phyloP scores from a whole-genome alignment of 2,888 invertebrate species.

The Acronicta psi region DNA sequence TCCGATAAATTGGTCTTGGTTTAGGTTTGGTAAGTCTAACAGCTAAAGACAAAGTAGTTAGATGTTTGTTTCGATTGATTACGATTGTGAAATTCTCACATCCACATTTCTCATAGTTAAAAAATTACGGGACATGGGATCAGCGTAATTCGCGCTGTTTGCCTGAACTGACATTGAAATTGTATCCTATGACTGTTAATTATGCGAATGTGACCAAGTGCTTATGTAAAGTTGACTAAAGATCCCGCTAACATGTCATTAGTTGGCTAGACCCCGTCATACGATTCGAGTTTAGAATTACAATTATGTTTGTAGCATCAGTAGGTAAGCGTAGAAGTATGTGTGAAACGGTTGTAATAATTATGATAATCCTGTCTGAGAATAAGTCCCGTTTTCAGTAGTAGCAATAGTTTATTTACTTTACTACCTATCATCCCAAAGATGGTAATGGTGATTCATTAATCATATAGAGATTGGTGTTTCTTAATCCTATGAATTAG shows the following conservation, averaged over 20 bases:
- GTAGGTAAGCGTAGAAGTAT: constrained; percentile 24
- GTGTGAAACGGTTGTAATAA: constrained; percentile 16
- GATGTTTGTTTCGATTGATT: too few relatives aligned
- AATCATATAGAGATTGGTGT: too few relatives aligned
- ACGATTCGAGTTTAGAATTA: constrained; percentile 50
- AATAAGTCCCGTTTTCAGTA: neutral
- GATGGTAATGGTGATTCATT: too few relatives aligned
- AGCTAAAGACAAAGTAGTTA: too few relatives aligned
- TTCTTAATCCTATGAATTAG: too few relatives aligned
- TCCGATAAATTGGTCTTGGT: too few relatives aligned
- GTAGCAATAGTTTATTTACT: neutral
- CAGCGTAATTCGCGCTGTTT: neutral
- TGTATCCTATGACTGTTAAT: constrained; percentile 28
- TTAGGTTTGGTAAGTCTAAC: too few relatives aligned
- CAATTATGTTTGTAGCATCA: constrained; percentile 26
- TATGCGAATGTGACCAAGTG: constrained; percentile 44
- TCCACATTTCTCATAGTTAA: too few relatives aligned
- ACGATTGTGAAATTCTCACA: too few relatives aligned
- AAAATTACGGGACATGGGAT: too few relatives aligned
- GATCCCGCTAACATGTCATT: constrained; percentile 53
- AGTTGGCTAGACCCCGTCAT: constrained; percentile 43
- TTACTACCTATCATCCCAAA: too few relatives aligned
- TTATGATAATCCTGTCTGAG: constrained; percentile 13
- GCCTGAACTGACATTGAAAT: constrained; percentile 6
- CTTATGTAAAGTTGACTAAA: constrained; percentile 50